These are phyloP conservation scores for Lamproptera curius DNA, from an alignment of 2,888 invertebrate species.

Conservation along the genomic window DNA sequence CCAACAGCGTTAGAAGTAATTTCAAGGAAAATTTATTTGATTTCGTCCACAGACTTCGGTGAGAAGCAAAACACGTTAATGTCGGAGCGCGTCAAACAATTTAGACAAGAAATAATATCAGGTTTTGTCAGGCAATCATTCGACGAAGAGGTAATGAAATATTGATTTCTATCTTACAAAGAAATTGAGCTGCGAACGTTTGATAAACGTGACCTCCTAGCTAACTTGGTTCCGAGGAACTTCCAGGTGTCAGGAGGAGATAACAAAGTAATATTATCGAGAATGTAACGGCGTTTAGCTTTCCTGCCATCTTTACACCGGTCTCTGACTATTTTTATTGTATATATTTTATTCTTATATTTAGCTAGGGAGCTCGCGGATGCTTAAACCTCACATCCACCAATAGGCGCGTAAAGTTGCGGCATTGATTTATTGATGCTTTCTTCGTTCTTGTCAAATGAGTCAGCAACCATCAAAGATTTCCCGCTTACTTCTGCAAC, in stretches of 20 bases:
- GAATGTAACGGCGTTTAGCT: not conserved
- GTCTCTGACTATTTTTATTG: not conserved
- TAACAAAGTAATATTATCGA: not conserved
- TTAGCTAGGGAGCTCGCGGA: no score
- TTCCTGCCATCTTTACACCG: not conserved
- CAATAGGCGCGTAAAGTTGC: no score
- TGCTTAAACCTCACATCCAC: no score
- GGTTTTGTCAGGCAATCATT: no score
- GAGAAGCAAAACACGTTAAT: no score
- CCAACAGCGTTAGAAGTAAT: not conserved
- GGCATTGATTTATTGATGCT: no score
- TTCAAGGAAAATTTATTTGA: not conserved
- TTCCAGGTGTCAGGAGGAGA: not conserved
- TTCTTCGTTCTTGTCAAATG: no score
- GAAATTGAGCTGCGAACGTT: not conserved
- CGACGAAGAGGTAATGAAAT: not conserved
- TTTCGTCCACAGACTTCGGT: not conserved
- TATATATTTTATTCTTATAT: no score
- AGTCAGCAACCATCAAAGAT: no score
- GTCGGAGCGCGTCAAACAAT: not conserved
- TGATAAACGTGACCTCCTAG: not conserved
- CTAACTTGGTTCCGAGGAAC: not conserved
- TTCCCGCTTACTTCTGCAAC: no score
- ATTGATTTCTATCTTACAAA: not conserved
- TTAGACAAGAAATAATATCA: no score